A percentile compares a stretch with the other conserved stretches of the same genome.
Evolutionary conservation across 2,888 invertebrate genomes (phyloP).

Genomic region (Operophtera brumata): DNA sequence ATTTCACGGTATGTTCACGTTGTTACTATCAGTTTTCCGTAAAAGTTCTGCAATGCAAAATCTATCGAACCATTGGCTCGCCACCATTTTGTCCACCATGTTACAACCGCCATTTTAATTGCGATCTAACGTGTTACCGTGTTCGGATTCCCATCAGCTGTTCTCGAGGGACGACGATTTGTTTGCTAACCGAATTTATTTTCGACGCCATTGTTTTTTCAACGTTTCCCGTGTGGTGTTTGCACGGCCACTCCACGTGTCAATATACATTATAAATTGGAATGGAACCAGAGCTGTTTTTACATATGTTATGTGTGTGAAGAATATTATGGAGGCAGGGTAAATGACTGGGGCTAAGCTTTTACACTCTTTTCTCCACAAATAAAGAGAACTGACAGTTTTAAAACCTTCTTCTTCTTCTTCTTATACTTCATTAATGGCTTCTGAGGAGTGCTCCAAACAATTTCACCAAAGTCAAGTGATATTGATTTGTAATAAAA

Average conservation of each 20-base stretch:
- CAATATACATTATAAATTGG: slow-evolving; percentile 22
- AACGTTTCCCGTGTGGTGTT: slow-evolving; percentile 13
- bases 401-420: no score
- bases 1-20: background rate
- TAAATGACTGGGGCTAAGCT: no score
- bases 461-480: no score
- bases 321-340: no score
- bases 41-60: no score
- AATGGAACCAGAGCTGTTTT: slow-evolving; percentile 1
- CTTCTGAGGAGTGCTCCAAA: no score
- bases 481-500: no score
- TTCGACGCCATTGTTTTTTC: slow-evolving; percentile 18
- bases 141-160: slow-evolving; percentile 7
- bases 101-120: slow-evolving; percentile 27
- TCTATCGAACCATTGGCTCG: background rate
- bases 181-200: slow-evolving; percentile 17
- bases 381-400: no score
- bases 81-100: slow-evolving; percentile 17
- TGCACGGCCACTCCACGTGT: slow-evolving; percentile 6
- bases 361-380: no score
- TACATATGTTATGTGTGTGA: background rate
- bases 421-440: no score
- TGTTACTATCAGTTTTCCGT: background rate
- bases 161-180: slow-evolving; percentile 11
- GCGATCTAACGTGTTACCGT: slow-evolving; percentile 11